phyloP scores from a whole-genome alignment of 2,888 invertebrate species.

The Meloe dianella region DNA sequence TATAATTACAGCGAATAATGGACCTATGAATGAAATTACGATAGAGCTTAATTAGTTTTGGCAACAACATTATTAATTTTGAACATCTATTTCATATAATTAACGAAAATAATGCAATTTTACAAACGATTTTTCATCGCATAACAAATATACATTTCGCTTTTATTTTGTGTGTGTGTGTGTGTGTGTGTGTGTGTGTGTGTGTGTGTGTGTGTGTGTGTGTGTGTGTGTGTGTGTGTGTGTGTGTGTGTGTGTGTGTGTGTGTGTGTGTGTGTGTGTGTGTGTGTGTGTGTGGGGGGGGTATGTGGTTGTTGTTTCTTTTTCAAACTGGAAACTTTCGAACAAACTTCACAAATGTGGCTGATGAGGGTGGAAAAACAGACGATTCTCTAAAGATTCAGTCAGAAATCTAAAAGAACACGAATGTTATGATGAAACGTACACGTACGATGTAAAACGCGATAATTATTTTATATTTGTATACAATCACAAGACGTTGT shows the following conservation, averaged over 20 bases:
- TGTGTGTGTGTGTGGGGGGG: no score
- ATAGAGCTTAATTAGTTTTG: background rate
- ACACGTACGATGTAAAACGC: background rate
- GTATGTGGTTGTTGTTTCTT: background rate
- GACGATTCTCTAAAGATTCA: background rate
- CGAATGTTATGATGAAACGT: no score
- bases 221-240: no score
- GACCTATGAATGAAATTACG: background rate
- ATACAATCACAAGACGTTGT: no score
- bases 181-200: no score
- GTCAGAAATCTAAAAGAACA: background rate
- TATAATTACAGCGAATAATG: background rate
- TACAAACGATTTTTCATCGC: background rate
- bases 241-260: no score
- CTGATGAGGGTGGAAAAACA: conserved; percentile 36
- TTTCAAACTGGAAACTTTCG: background rate
- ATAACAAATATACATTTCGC: background rate
- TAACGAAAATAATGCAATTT: background rate
- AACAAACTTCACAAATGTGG: conserved; percentile 20
- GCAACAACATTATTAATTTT: background rate
- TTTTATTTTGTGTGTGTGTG: no score
- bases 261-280: no score
- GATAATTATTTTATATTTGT: no score
- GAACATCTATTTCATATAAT: background rate
- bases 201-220: no score